Base-by-base conservation (phyloP, 1,140 invertebrate genomes). In the Helicoverpa armigera region DNA sequence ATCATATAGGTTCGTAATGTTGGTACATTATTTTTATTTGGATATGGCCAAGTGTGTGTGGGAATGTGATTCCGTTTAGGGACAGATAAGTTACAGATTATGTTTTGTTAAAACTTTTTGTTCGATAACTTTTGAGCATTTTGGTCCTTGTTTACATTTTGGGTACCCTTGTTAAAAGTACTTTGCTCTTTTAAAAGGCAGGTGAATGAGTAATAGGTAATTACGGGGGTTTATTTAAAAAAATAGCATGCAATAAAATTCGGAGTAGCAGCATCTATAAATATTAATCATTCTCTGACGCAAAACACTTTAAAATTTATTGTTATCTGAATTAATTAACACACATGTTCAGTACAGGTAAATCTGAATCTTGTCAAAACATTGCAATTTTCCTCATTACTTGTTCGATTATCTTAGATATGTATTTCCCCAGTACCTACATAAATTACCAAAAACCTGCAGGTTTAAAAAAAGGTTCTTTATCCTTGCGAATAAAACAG, bases 11-110 rank as follows among this genome's bases (percentile, higher is more conserved):
- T 58, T 48, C 51, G 23, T 48, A 60, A 75, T 61, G 72, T 61
- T 75, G 31, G 69, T 72, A 72, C 69, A 31, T 72, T 72, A 72
- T 14, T 53, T 72, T 29, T 72, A 50, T 50, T 58, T 69, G 65
- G 43, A 50, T 69, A 69, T 50, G 65, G 69, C 69, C n/a, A 50
- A 69, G 69, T 72, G 69, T 72, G 48, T 54, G 65, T 69, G 65
- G 65, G 69, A 72, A 72, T 72, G 69, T 72, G 69, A 23, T 54
- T 72, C 48, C 23, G 50, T 53, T 72, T 72, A 72, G 69, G 69
- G 69, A 54, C 69, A 72, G 69, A 72, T 72, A 72, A 72, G 12
- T 72, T 31, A 72, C 69, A n/a, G 69, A 72, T 72, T 53, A 13
- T 53, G 23, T 72, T 31, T 72, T 53, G 12, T 54, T 53, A 2